phyloP scores from a whole-genome alignment of 2,888 invertebrate species.

The Chromoteleia sp. region DNA sequence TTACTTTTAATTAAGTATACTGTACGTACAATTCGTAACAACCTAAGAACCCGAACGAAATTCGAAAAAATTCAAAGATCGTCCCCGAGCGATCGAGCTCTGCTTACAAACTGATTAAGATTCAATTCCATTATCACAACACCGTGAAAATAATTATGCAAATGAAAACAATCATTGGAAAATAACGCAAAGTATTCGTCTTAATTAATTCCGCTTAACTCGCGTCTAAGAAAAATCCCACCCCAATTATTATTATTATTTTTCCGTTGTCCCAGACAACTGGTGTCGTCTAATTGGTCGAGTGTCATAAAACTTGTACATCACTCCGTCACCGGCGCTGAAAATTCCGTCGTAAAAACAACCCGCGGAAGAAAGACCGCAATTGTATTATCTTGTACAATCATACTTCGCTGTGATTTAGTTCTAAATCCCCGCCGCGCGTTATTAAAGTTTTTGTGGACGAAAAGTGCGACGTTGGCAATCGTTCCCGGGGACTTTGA shows the following conservation, averaged over 20 bases:
- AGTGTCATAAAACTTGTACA: slow-evolving; percentile 55
- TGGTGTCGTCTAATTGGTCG: slow-evolving; percentile 61
- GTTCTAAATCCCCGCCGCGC: slow-evolving; percentile 28
- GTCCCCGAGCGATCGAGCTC: too few relatives aligned
- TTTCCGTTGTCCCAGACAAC: slow-evolving; percentile 9
- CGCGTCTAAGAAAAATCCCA: slow-evolving; percentile 39
- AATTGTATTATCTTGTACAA: slow-evolving; percentile 39
- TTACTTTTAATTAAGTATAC: too few relatives aligned
- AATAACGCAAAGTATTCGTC: slow-evolving; percentile 39
- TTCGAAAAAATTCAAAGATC: too few relatives aligned
- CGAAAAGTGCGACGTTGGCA: slow-evolving; percentile 6
- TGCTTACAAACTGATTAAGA: too few relatives aligned
- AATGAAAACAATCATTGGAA: slow-evolving; percentile 30
- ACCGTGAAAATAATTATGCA: slow-evolving; percentile 15
- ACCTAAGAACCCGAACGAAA: too few relatives aligned
- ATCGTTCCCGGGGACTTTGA: slow-evolving; percentile 24
- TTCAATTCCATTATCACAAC: slow-evolving; percentile 5
- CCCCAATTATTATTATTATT: slow-evolving; percentile 32
- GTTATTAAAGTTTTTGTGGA: slow-evolving; percentile 27
- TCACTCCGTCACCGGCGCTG: slow-evolving; percentile 33
- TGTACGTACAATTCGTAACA: too few relatives aligned
- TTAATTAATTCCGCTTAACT: slow-evolving; percentile 66
- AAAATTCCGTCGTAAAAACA: slow-evolving; percentile 37
- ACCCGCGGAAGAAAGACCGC: not conserved
- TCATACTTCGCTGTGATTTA: slow-evolving; percentile 41